Base-by-base conservation (phyloP, 2,888 invertebrate species). In the Scaptodrosophila latifasciaeformis region DNA sequence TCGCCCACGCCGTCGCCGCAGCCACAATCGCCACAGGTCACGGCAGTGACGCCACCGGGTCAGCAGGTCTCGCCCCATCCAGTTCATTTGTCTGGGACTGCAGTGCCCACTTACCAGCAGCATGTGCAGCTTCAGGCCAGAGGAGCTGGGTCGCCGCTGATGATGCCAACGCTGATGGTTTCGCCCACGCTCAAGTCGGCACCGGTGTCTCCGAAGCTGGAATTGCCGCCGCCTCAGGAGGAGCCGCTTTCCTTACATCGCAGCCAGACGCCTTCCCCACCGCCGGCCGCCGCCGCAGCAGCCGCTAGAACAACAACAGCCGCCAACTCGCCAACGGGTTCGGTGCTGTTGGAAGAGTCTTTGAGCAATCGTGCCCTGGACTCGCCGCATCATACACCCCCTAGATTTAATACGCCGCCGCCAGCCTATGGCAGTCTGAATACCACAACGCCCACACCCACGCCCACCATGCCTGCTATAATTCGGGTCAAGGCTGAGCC, bases 401-500 rank as follows among this genome's bases (percentile, higher is more conserved):
- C 81, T 49, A 62, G 64, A 56, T 65, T 67, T 50, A 70, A 70
- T 55, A 70, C 67, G 37, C 79, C 74, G 21, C 74, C 79, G 37
- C 81, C 81, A 35, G 62, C 77, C 21, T 62, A 65, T 44, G 64
- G 51, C 51, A 68, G 62, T 34, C 60, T 48, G 19, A 12, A 46
- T 17, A 47, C 35, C 12, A 18, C 49, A 13, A 42, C 65, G 44
- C 46, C 27, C 3, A 39, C 35, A 37, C 39, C 45, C 19, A 57
- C 72, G 30, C 68, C 75, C 49, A 67, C 78, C 19, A 76, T 77
- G 65, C 81, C 78, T 44, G 75, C 84, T 24, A 75, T 83, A 44
- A 72, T 84, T 59, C 83, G 82, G 34, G 81, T 83, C 21, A 83
- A 84, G 71, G 79, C 82, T 12, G 84, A 83, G 30, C 84, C 84